A percentile compares a stretch with the other conserved stretches of the same genome.
Conservation (phyloP, 2,888 invertebrate genomes). For the Agriopis marginaria region DNA sequence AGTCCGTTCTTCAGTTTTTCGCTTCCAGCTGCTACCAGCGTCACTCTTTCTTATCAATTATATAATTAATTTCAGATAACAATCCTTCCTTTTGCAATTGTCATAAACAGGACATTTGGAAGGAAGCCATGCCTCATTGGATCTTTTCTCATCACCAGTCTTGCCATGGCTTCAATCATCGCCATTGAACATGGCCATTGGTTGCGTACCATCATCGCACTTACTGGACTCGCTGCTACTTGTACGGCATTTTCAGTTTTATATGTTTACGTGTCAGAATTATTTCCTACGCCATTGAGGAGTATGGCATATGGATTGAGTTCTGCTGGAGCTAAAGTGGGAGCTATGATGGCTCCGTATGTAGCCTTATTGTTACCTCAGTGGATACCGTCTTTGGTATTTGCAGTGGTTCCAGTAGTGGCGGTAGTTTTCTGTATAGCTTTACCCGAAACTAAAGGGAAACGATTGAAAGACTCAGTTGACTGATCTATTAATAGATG, state of each 20-base stretch:
- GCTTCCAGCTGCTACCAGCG: too few species aligned
- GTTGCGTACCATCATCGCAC: constrained; percentile 54
- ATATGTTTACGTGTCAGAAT: constrained; percentile 62
- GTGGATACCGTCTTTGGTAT: constrained; percentile 65
- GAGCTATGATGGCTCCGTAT: constrained; percentile 65
- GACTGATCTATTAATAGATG: constrained; percentile 26
- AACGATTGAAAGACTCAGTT: constrained; percentile 56
- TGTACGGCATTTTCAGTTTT: constrained; percentile 54
- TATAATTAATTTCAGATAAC: constrained; percentile 57
- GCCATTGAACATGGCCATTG: constrained; percentile 57
- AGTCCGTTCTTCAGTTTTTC: too few species aligned
- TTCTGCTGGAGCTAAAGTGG: constrained; percentile 60
- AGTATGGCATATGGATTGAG: constrained; percentile 65
- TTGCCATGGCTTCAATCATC: constrained; percentile 55
- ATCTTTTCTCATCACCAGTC: constrained; percentile 47
- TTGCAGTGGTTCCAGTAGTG: constrained; percentile 57
- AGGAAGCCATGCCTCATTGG: constrained; percentile 54
- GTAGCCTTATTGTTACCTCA: constrained; percentile 58
- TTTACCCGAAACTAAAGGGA: constrained; percentile 66
- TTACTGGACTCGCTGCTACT: constrained; percentile 55
- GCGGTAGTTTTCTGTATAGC: constrained; percentile 54
- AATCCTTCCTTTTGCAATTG: constrained; percentile 54
- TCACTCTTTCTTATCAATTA: neutral
- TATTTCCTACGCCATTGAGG: constrained; percentile 67
- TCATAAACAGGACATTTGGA: constrained; percentile 58